Evolutionary conservation across 35 echinoderm and acorn worm genomes (phyloP), one percentile per base, ranked within the genome.

Genomic region (Ophiothrix spiculata): DNA sequence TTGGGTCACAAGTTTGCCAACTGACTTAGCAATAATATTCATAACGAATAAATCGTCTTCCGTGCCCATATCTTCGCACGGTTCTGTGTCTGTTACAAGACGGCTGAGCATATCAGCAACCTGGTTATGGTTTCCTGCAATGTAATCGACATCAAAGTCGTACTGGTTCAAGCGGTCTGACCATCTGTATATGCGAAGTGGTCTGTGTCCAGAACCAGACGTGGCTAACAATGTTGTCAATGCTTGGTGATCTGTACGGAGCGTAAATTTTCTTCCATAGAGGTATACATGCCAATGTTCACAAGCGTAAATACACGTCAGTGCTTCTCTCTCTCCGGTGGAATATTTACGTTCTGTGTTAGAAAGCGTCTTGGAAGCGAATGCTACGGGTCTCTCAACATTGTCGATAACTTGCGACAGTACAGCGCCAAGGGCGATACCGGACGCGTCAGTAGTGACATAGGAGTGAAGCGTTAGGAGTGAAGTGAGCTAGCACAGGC

Each of bases 221-320:
- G 75, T 83, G 38, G 64, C 78, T 23, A 94, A 79, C 81, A 94
- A 64, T 13, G 87, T 85, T 19, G 64, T 83, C 15, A 94, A 76
- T 19, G 92, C 74, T 39, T 86, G 92, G 45, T 94, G 92, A 34
- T 94, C 87, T 37, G 87, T 94, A 21, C 92, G 88, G n/a, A 94
- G 63, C 36, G 81, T 94, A 56, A 94, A 94, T 4, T 94, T 49
- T 19, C 83, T 39, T 23, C 88, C 93, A 78, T 79, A 91, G 0
- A 95, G 41, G 54, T 95, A 91, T 6, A 85, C 78, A 83, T 83
- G 82, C 88, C 77, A 94, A 38, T 87, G 90, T 31, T 94, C 49
- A 83, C 88, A 94, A 21, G 88, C 92, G 82, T 75, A 94, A 31
- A 90, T 88, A 63, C 82, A 90, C 37, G 91, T 81, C 31, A 90